Conservation (phyloP, 1,140 invertebrate genomes). For the Drosophila burlai region DNA sequence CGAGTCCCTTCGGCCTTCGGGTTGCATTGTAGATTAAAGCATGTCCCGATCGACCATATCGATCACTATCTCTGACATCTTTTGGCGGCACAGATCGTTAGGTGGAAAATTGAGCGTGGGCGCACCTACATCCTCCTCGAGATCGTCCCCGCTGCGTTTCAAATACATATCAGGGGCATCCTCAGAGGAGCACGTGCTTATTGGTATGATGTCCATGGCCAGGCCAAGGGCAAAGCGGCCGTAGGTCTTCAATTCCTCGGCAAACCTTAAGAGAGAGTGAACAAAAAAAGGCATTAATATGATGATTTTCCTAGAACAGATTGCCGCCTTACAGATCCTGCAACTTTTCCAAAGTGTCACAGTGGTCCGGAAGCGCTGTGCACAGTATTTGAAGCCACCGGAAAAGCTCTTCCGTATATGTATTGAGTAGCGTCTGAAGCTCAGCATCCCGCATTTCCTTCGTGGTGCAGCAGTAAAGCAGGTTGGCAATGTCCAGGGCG, state of each 20-base stretch:
- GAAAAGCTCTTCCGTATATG: constrained; percentile 85
- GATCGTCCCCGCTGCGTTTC: constrained; percentile 42
- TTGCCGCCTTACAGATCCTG: constrained; percentile 86
- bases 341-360: constrained; percentile 85
- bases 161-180: constrained; percentile 90
- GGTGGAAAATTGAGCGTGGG: constrained; percentile 83
- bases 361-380: constrained; percentile 81
- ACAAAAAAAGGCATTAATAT: not conserved
- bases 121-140: constrained; percentile 64
- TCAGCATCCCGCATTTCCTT: constrained; percentile 87
- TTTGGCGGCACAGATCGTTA: constrained; percentile 86
- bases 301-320: too few species aligned
- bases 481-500: constrained; percentile 88
- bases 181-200: constrained; percentile 89
- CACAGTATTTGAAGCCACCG: constrained; percentile 86
- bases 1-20: not conserved
- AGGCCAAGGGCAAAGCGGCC: constrained; percentile 89
- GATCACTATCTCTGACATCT: constrained; percentile 87
- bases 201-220: constrained; percentile 90
- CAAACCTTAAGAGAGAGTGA: constrained; percentile 85
- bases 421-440: constrained; percentile 87
- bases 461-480: constrained; percentile 89
- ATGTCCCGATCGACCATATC: constrained; percentile 87
- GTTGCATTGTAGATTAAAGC: constrained; percentile 64
- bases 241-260: constrained; percentile 88